These are phyloP conservation scores for Drosophila kanekoi DNA, from an alignment of 2,888 invertebrate species.

Conservation along the genomic window DNA sequence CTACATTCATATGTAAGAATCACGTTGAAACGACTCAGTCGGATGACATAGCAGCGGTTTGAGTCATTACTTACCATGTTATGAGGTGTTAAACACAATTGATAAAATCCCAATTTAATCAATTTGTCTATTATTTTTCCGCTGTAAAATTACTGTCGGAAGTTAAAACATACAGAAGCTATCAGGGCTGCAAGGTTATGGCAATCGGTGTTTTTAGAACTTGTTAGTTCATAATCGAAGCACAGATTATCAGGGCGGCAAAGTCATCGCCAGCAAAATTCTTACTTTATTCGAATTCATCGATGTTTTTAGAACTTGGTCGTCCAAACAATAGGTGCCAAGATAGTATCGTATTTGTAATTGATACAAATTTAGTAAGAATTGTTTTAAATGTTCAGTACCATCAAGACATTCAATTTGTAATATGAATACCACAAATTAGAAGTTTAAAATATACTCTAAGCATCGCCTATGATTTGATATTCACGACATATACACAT, in stretches of 20 bases:
- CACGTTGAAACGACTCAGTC: not conserved
- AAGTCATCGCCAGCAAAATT: no score
- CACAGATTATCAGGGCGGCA: no score
- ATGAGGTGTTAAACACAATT: not conserved
- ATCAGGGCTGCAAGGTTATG: conserved; percentile 11
- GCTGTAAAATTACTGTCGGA: conserved; percentile 8
- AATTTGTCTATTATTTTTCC: not conserved
- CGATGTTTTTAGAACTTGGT: not conserved
- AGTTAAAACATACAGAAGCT: conserved; percentile 15
- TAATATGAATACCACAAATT: no score
- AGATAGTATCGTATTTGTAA: not conserved
- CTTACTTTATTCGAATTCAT: not conserved
- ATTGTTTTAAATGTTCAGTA: not conserved
- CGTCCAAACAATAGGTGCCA: not conserved
- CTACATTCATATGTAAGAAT: conserved; percentile 9
- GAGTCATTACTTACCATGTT: conserved; percentile 35
- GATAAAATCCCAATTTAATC: not conserved
- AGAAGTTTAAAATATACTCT: no score
- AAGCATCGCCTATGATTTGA: no score
- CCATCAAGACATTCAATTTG: not conserved
- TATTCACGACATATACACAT: no score
- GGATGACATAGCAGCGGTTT: no score
- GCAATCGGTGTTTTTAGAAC: not conserved
- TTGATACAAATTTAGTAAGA: not conserved
- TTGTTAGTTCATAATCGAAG: not conserved